phyloP scores from a whole-genome alignment of 1,140 invertebrate genomes.

The Cotesia glomerata region DNA sequence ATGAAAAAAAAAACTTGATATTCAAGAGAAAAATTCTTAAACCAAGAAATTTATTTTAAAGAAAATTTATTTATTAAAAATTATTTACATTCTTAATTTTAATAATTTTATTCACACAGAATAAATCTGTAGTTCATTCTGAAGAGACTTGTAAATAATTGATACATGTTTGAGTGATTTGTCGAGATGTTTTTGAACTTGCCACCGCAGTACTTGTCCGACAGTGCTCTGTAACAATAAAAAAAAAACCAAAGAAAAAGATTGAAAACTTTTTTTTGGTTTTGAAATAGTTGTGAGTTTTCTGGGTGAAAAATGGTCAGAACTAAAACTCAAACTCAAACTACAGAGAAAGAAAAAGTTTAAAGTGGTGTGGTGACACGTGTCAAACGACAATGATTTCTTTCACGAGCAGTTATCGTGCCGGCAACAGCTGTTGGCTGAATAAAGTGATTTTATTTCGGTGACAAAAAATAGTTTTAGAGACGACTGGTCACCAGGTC shows the following conservation, averaged over 20 bases:
- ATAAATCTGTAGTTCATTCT: slow-evolving; percentile 14
- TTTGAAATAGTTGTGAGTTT: not conserved
- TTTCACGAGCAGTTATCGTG: slow-evolving; percentile 7
- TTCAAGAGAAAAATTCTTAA: not conserved
- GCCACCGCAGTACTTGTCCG: not conserved
- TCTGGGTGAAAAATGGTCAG: not conserved
- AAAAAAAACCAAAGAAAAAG: not conserved
- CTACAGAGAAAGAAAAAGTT: slow-evolving; percentile 2
- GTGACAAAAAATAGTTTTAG: not conserved
- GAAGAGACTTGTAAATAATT: not conserved
- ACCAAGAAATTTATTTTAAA: not conserved
- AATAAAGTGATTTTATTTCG: not conserved
- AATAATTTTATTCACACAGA: not conserved
- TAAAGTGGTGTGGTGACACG: not conserved
- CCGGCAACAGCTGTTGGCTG: not conserved
- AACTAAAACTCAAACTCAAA: no score
- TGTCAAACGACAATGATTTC: slow-evolving; percentile 8
- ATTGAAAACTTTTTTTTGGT: not conserved
- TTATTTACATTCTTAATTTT: not conserved
- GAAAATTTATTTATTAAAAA: no score
- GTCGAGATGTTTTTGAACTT: not conserved
- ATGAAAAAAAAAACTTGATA: no score
- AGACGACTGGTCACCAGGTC: not conserved
- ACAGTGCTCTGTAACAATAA: not conserved
- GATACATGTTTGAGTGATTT: not conserved